phyloP scores from a whole-genome alignment of 2,888 invertebrate species.

The Melolontha melolontha region DNA sequence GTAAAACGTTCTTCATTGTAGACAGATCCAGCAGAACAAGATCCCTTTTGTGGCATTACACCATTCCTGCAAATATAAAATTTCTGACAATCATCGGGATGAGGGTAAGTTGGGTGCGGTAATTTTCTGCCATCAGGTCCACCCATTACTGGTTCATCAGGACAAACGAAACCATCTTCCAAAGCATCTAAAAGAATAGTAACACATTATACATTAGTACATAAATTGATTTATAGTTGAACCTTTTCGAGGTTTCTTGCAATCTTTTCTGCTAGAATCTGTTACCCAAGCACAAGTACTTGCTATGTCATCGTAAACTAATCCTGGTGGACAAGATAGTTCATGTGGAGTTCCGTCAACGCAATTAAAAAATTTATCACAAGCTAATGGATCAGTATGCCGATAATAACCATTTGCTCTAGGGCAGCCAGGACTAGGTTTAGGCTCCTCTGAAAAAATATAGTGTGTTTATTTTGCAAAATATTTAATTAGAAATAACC shows the following conservation, averaged over 20 bases:
- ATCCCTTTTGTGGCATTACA: slow-evolving; percentile 80
- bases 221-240: not conserved
- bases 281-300: slow-evolving; percentile 84
- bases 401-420: slow-evolving; percentile 83
- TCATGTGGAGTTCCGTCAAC: slow-evolving; percentile 78
- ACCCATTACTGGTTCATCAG: slow-evolving; percentile 73
- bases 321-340: slow-evolving; percentile 78
- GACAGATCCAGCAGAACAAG: slow-evolving; percentile 79
- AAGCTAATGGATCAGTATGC: slow-evolving; percentile 79
- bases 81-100: slow-evolving; percentile 84
- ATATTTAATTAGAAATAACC: no score
- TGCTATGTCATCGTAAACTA: slow-evolving; percentile 79
- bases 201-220: not conserved
- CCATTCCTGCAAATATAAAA: slow-evolving; percentile 87
- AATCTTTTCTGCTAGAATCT: slow-evolving; percentile 69
- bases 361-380: slow-evolving; percentile 84
- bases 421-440: slow-evolving; percentile 79
- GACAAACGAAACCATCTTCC: slow-evolving; percentile 83
- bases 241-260: slow-evolving; percentile 68
- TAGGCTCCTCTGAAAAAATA: slow-evolving; percentile 75
- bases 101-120: slow-evolving; percentile 83
- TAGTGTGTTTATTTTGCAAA: no score
- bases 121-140: slow-evolving; percentile 77
- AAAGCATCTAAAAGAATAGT: slow-evolving; percentile 69
- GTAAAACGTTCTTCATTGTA: slow-evolving; percentile 83